phyloP scores from a whole-genome alignment of 2,888 invertebrate species.

The Stenurella melanura region DNA sequence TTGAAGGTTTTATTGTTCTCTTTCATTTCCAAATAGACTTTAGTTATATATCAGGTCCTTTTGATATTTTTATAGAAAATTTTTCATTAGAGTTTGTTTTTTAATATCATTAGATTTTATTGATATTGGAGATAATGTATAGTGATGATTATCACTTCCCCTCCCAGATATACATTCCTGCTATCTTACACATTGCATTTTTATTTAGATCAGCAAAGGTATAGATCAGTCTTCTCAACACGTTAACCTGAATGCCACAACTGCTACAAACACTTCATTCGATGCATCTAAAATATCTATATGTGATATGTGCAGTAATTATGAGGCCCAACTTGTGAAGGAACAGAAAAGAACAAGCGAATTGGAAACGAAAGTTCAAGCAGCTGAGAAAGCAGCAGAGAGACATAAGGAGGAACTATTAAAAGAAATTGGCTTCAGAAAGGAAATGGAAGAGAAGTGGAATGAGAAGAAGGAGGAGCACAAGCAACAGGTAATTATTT shows the following conservation, averaged over 20 bases:
- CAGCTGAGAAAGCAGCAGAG: slow-evolving; percentile 76
- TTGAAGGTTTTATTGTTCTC: no score
- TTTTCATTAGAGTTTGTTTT: no score
- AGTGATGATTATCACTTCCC: no score
- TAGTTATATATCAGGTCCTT: no score
- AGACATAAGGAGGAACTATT: slow-evolving; percentile 80
- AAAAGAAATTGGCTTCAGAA: slow-evolving; percentile 83
- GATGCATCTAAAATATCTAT: slow-evolving; percentile 65
- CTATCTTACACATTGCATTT: neutral
- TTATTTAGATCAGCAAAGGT: slow-evolving; percentile 25
- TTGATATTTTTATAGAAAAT: no score
- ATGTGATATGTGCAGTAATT: slow-evolving; percentile 93
- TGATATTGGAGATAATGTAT: no score
- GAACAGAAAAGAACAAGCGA: slow-evolving; percentile 80
- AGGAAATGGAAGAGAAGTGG: slow-evolving; percentile 87
- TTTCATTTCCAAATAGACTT: no score
- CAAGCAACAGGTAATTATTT: slow-evolving; percentile 77
- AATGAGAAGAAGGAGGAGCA: slow-evolving; percentile 84
- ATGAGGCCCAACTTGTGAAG: slow-evolving; percentile 87
- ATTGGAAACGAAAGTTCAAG: slow-evolving; percentile 72
- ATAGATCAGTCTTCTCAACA: slow-evolving; percentile 51
- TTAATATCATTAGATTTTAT: no score
- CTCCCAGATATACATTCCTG: no score
- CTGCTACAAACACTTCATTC: slow-evolving; percentile 68
- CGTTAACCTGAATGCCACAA: slow-evolving; percentile 60